Evolutionary conservation across 2,888 invertebrate species (phyloP).

Genomic region (Erannis defoliaria): DNA sequence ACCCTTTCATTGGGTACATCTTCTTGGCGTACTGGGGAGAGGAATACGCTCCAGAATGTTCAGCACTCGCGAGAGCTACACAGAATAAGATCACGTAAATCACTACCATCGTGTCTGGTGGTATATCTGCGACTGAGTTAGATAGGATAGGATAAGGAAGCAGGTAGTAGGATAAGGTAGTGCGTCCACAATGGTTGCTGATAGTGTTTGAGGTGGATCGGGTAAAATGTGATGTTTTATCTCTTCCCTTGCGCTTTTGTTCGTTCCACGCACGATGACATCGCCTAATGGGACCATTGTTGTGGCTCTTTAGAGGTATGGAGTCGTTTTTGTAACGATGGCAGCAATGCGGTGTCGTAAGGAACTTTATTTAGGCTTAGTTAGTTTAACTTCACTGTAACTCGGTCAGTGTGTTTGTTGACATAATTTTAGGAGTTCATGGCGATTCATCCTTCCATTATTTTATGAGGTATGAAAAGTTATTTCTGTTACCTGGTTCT

Average conservation of each 20-base stretch:
- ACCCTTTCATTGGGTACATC: slow-evolving; percentile 73
- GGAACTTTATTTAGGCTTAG: slow-evolving; percentile 33
- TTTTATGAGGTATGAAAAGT: background rate
- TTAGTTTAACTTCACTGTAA: slow-evolving; percentile 20
- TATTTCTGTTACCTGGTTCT: background rate
- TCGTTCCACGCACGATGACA: slow-evolving; percentile 83
- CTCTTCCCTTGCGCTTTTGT: slow-evolving; percentile 81
- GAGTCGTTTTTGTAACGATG: slow-evolving; percentile 36
- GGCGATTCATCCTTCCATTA: background rate
- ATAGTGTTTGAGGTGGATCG: slow-evolving; percentile 64
- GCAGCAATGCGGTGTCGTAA: slow-evolving; percentile 40
- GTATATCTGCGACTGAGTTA: slow-evolving; percentile 52
- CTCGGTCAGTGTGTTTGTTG: slow-evolving; percentile 25
- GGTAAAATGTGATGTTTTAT: slow-evolving; percentile 75
- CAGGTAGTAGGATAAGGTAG: slow-evolving; percentile 54
- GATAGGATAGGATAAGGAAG: slow-evolving; percentile 65
- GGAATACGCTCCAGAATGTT: slow-evolving; percentile 83
- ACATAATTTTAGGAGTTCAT: slow-evolving; percentile 5
- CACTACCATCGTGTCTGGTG: slow-evolving; percentile 66
- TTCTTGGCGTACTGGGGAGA: slow-evolving; percentile 84
- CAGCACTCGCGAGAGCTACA: slow-evolving; percentile 55
- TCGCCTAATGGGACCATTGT: slow-evolving; percentile 81
- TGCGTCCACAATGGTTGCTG: slow-evolving; percentile 57
- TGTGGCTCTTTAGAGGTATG: slow-evolving; percentile 48
- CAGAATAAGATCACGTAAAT: slow-evolving; percentile 58